Conservation (phyloP, 37 sponge, comb jelly and placozoan species). For the Diacarnus erythraeanus region DNA sequence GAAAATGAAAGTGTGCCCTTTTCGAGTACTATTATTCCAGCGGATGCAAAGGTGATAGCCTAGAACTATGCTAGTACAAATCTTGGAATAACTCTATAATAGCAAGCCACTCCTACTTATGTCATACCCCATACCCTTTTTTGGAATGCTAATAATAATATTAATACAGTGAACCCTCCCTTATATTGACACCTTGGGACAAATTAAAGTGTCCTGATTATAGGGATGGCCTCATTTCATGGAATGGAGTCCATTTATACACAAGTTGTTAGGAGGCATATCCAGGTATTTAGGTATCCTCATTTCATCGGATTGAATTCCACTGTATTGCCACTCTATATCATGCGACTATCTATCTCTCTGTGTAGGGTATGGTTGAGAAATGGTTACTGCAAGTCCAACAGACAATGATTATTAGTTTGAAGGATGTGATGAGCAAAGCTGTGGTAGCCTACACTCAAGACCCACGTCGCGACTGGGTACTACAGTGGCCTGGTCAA, state of each 20-base stretch:
- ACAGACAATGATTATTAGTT: slow-evolving; percentile 84
- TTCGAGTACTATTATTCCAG: slow-evolving; percentile 84
- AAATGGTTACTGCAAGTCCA: slow-evolving; percentile 97
- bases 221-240: too few species aligned
- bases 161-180: too few species aligned
- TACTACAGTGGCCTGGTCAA: slow-evolving; percentile 97
- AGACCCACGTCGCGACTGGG: slow-evolving; percentile 81
- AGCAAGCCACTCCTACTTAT: too few species aligned
- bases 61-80: too few species aligned
- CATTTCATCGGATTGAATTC: not conserved
- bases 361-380: slow-evolving; percentile 94
- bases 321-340: too few species aligned
- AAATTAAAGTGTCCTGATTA: too few species aligned
- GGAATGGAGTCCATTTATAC: too few species aligned
- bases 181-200: too few species aligned
- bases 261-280: too few species aligned
- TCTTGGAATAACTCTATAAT: too few species aligned
- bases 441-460: slow-evolving; percentile 79
- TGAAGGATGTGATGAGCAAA: slow-evolving; percentile 79
- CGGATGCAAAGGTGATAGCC: slow-evolving; percentile 88
- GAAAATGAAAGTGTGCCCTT: slow-evolving; percentile 94
- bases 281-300: not conserved
- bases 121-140: too few species aligned
- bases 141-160: not conserved
- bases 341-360: not conserved